A percentile compares a stretch with the other conserved stretches of the same genome.
Conservation (phyloP, 2,113 vertebrate species). For the Eurystomus gularis region DNA sequence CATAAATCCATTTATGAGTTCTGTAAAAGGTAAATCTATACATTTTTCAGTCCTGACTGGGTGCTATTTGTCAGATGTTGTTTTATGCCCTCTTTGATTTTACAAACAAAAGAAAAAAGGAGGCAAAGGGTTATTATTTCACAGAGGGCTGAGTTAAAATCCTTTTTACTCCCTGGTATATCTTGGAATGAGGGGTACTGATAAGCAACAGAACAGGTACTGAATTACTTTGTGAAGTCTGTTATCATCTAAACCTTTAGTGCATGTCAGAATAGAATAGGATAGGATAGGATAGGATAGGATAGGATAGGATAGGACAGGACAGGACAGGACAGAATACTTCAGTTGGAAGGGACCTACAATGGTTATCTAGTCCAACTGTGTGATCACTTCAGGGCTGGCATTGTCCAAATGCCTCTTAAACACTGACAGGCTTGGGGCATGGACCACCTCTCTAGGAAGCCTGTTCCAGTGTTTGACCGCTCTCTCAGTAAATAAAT, state of each 20-base stretch:
- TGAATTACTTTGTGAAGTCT: not conserved
- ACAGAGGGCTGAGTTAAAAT: not conserved
- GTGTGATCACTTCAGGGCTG: not conserved
- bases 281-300: not conserved
- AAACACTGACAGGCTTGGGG: not conserved
- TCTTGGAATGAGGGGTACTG: not conserved
- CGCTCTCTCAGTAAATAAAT: not conserved
- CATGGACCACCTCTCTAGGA: not conserved
- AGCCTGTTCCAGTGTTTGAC: not conserved
- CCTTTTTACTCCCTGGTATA: not conserved
- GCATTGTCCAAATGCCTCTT: not conserved
- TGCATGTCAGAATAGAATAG: not conserved
- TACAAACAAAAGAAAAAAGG: not conserved
- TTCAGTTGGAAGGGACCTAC: not conserved
- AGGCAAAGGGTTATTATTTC: not conserved
- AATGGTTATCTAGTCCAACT: not conserved
- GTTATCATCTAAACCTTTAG: not conserved
- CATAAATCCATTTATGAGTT: slow-evolving; percentile 19
- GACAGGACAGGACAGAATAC: not conserved
- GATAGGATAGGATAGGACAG: not conserved
- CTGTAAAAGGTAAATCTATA: not conserved
- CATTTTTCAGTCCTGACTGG: not conserved
- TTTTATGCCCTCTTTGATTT: not conserved
- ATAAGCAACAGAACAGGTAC: not conserved
- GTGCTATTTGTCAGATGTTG: not conserved